Conservation (phyloP, 2,888 invertebrate genomes). For the Monochamus alternatus region DNA sequence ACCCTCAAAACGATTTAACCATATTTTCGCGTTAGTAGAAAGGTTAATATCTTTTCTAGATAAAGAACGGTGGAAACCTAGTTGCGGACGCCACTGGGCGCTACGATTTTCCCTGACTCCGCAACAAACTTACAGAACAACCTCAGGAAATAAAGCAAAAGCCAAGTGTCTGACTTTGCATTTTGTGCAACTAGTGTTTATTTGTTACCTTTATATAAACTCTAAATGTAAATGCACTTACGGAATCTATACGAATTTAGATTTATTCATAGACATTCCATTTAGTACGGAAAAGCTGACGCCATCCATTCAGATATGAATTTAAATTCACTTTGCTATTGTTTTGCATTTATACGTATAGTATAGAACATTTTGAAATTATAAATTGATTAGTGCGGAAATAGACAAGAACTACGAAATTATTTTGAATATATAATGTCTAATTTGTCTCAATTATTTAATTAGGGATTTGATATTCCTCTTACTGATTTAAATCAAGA, state of each 20-base stretch:
- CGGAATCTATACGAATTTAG: slow-evolving; percentile 24
- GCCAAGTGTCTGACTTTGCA: slow-evolving; percentile 59
- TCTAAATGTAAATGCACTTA: slow-evolving; percentile 49
- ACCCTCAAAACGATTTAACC: too few species aligned
- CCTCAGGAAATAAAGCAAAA: slow-evolving; percentile 64
- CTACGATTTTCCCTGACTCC: slow-evolving; percentile 59
- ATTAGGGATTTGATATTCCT: too few species aligned
- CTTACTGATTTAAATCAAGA: too few species aligned
- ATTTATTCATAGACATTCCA: slow-evolving; percentile 32
- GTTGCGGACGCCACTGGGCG: slow-evolving; percentile 43
- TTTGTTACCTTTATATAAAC: slow-evolving; percentile 53
- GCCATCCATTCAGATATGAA: neutral
- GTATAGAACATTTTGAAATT: neutral
- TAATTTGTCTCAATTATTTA: too few species aligned
- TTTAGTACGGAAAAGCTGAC: slow-evolving; percentile 18
- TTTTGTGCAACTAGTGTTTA: slow-evolving; percentile 63
- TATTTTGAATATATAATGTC: too few species aligned
- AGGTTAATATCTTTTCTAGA: slow-evolving; percentile 46
- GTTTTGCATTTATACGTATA: neutral
- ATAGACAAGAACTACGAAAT: too few species aligned
- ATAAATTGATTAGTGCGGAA: too few species aligned
- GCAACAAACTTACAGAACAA: slow-evolving; percentile 62
- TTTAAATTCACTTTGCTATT: neutral
- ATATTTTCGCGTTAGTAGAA: too few species aligned
- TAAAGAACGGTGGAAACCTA: slow-evolving; percentile 32